A percentile compares a stretch with the other conserved stretches of the same genome.
phyloP scores from a whole-genome alignment of 2,888 invertebrate species.

The Taphrorychus bicolor region DNA sequence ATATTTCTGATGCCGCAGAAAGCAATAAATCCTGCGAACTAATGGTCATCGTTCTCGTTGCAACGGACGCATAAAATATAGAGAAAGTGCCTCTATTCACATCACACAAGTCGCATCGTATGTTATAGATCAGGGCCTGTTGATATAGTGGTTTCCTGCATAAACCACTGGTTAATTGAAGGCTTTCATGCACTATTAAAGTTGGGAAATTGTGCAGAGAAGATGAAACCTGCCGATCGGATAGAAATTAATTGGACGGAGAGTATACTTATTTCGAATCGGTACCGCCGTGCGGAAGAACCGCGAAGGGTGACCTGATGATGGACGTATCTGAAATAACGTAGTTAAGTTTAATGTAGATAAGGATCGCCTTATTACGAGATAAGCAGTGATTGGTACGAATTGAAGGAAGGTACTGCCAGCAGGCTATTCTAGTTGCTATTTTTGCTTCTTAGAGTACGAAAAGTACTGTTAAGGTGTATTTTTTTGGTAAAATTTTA shows the following conservation, averaged over 20 bases:
- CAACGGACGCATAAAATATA: slow-evolving; percentile 43
- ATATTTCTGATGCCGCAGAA: slow-evolving; percentile 19
- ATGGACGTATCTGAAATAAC: background rate
- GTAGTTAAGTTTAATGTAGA: background rate
- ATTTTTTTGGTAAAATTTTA: too few relatives aligned
- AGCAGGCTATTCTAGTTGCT: background rate
- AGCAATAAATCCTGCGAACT: slow-evolving; percentile 38
- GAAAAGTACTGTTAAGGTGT: too few relatives aligned
- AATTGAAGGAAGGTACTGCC: too few relatives aligned
- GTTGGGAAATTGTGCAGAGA: slow-evolving; percentile 20
- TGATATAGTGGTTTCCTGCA: slow-evolving; percentile 34
- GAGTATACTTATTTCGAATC: background rate
- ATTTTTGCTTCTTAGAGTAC: background rate
- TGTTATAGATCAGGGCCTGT: slow-evolving; percentile 50
- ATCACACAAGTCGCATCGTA: slow-evolving; percentile 52
- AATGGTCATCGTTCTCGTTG: slow-evolving; percentile 37
- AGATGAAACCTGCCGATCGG: slow-evolving; percentile 23
- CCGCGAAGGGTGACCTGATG: background rate
- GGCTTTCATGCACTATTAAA: slow-evolving; percentile 33
- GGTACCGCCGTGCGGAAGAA: background rate
- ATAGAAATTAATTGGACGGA: slow-evolving; percentile 15
- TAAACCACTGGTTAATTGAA: slow-evolving; percentile 34
- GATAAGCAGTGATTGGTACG: background rate
- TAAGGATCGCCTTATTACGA: background rate
- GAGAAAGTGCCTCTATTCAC: slow-evolving; percentile 58